These are phyloP conservation scores for Leistus spinibarbis DNA, from an alignment of 2,888 invertebrate species.

Conservation along the genomic window DNA sequence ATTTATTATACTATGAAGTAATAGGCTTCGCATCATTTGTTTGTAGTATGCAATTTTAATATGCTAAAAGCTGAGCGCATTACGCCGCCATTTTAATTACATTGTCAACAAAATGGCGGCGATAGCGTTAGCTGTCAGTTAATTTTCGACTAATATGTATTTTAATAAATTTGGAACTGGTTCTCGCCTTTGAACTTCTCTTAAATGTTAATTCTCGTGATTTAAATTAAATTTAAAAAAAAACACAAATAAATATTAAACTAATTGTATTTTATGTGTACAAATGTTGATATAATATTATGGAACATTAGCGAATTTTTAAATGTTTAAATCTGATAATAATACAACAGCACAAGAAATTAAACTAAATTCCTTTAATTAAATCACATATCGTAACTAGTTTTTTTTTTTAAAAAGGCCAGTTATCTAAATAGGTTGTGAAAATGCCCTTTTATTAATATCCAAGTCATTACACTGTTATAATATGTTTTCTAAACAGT, in stretches of 20 bases:
- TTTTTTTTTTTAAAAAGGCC: slow-evolving; percentile 23
- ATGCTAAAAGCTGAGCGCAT: neutral
- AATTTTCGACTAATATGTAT: neutral
- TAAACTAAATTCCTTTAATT: neutral
- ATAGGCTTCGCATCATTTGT: too few species aligned
- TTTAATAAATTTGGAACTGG: neutral
- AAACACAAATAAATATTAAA: neutral
- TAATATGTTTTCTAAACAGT: neutral
- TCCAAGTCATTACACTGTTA: neutral
- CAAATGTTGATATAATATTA: neutral
- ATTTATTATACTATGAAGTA: too few species aligned
- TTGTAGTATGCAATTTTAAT: too few species aligned
- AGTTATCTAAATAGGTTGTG: slow-evolving; percentile 34
- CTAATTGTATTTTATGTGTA: neutral
- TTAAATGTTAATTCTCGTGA: neutral
- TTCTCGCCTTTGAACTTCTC: neutral
- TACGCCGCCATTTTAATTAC: neutral
- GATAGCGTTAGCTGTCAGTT: neutral
- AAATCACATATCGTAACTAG: slow-evolving; percentile 22
- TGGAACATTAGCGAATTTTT: neutral
- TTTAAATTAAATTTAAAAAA: neutral
- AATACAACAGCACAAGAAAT: neutral
- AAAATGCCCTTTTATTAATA: slow-evolving; percentile 12
- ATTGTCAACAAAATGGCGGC: neutral
- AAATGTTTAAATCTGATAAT: neutral